Evolutionary conservation across 2,797 vertebrate species (phyloP).

Genomic region (Furcifer pardalis): DNA sequence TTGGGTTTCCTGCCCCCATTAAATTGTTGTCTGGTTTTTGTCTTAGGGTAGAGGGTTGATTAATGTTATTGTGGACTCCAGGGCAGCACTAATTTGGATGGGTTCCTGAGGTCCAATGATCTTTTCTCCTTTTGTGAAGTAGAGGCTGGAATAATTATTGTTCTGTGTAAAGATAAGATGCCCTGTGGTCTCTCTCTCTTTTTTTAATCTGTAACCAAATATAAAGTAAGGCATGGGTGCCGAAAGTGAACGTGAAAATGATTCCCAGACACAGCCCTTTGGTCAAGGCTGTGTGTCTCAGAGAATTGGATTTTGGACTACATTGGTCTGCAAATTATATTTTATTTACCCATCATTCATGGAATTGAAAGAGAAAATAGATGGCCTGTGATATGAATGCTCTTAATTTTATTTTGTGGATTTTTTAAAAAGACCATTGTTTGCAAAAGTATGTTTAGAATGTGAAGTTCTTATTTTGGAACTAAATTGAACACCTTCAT

Average conservation of each 20-base stretch:
- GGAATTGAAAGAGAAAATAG: constrained; percentile 10
- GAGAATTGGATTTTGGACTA: background rate
- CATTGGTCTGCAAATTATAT: constrained; percentile 19
- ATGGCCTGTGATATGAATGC: background rate
- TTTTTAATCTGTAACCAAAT: background rate
- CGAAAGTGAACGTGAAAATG: background rate
- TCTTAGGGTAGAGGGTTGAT: background rate
- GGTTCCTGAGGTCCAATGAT: background rate
- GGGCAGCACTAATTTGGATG: background rate
- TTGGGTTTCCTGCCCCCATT: background rate
- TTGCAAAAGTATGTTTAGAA: background rate
- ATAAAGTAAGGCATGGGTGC: too few relatives aligned
- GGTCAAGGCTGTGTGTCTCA: background rate
- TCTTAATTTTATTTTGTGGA: background rate
- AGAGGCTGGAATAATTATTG: background rate
- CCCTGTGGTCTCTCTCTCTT: too few relatives aligned
- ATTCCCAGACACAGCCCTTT: background rate
- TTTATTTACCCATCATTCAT: constrained; percentile 22
- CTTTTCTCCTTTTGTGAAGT: background rate
- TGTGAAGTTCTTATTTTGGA: background rate
- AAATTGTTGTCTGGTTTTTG: background rate
- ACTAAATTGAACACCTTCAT: background rate
- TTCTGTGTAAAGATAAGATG: background rate
- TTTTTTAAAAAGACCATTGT: background rate
- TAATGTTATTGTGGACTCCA: background rate